Percentiles rank a stretch among this genome's conserved stretches.
Conservation (phyloP, 2,797 vertebrate species). For the Eupleurogrammus muticus region DNA sequence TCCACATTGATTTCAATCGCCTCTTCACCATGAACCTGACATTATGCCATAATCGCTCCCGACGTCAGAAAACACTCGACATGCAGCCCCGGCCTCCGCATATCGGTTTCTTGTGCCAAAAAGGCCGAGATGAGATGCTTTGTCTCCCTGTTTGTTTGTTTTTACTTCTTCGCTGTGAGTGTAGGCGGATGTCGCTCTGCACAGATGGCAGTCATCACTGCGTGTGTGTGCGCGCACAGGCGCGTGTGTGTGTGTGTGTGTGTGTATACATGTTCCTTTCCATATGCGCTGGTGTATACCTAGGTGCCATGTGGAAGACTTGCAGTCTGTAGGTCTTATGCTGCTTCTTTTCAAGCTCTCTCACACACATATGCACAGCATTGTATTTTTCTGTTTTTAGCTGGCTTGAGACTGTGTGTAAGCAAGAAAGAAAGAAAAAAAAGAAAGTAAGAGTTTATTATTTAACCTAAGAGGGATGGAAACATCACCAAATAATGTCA, state of each 20-base stretch:
- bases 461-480: not conserved
- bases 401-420: conserved; percentile 33
- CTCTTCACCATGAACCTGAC: not conserved
- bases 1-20: not conserved
- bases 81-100: conserved; percentile 17
- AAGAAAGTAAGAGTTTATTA: not conserved
- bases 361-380: too few species aligned
- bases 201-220: conserved; percentile 56
- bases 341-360: conserved; percentile 31
- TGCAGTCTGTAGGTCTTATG: conserved; percentile 57
- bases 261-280: conserved; percentile 40
- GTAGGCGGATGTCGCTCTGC: conserved; percentile 50
- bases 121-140: conserved; percentile 35
- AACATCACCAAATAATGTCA: not conserved
- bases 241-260: too few species aligned
- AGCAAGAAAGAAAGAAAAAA: conserved; percentile 10
- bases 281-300: conserved; percentile 57
- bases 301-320: conserved; percentile 36
- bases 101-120: conserved; percentile 37
- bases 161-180: conserved; percentile 22
- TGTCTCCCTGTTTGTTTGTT: conserved; percentile 55
- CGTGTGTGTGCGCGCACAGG: too few species aligned
- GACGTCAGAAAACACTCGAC: conserved; percentile 10
- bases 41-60: conserved; percentile 17
- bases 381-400: conserved; percentile 63